Conservation (phyloP, 2,113 vertebrate genomes). For the Brachyhypopomus occidentalis region DNA sequence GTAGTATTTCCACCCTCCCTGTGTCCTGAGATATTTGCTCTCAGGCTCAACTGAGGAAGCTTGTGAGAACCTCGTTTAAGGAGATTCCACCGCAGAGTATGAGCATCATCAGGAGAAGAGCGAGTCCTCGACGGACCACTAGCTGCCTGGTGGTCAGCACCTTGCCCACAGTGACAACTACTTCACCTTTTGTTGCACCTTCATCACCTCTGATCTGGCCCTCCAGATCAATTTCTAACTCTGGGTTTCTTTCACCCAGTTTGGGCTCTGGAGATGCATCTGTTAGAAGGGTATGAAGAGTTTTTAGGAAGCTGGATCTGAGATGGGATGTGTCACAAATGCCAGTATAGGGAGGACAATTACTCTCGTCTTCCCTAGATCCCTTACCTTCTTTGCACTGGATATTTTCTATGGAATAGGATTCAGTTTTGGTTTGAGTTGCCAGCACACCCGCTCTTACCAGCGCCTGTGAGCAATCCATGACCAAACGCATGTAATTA, state of each 20-base stretch:
- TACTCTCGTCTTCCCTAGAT: neutral
- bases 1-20: conserved; percentile 34
- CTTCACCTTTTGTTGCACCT: neutral
- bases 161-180: conserved; percentile 45
- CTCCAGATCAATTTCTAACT: conserved; percentile 39
- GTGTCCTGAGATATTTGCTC: conserved; percentile 4
- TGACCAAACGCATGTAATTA: neutral
- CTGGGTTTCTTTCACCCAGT: conserved; percentile 1
- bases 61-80: conserved; percentile 61
- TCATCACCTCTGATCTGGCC: conserved; percentile 18
- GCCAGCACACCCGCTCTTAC: conserved; percentile 43
- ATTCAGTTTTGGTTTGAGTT: conserved; percentile 26
- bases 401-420: conserved; percentile 40
- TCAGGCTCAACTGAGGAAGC: conserved; percentile 50
- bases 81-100: conserved; percentile 65
- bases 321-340: neutral
- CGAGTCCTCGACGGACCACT: conserved; percentile 62
- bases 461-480: conserved; percentile 41
- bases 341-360: neutral
- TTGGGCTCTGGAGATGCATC: conserved; percentile 6
- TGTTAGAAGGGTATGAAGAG: neutral
- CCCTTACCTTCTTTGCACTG: conserved; percentile 30
- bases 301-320: neutral
- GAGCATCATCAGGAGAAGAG: conserved; percentile 63
- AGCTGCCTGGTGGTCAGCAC: conserved; percentile 65